Base-by-base conservation (phyloP, 1,140 invertebrate genomes). In the Nasonia giraulti region DNA sequence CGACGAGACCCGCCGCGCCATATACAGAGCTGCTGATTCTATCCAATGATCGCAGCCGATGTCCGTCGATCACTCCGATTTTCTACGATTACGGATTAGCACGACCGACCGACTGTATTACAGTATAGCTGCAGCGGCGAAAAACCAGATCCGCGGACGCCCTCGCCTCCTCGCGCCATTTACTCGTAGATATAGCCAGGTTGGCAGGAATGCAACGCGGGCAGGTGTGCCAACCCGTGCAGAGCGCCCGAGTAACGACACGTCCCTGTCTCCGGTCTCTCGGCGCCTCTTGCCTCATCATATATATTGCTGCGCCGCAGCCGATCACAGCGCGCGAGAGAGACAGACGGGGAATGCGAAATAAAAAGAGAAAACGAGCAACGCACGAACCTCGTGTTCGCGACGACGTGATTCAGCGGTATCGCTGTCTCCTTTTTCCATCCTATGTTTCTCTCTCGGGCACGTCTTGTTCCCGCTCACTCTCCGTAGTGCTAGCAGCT, bases 171-270 rank as follows among this genome's bases (percentile, higher is more conserved):
- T 27, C 27, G 27, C 1, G 27, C 27, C 27, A 27, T 27, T 27
- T 27, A 37, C 69, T 2, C 14, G 27, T 82, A 68, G 8, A 17
- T 62, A n/a, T n/a, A 62, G 76, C 83, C 74, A 23, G 86, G 85
- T 88, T 89, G 89, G 88, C 87, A 92, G 91, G 90, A n/a, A n/a
- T n/a, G n/a, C n/a, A n/a, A n/a, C n/a, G n/a, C n/a, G n/a, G 89
- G 88, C 87, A 92, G 91, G 90, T 92, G 91, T 90, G 90, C 88
- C 88, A 91, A 90, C 90, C 80, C 55, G 71, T 50, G 83, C 73
- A n/a, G 1, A 27, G 62, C 66, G 82, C 44, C 83, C 84, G 87
- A 85, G 87, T 88, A 88, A 87, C 87, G 86, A 71, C 84, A 82
- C 87, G 77, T 87, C 81, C 84, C 85, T 88, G 82, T 87, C 86